phyloP scores from a whole-genome alignment of 2,888 invertebrate genomes.

The Drosophila birchii region DNA sequence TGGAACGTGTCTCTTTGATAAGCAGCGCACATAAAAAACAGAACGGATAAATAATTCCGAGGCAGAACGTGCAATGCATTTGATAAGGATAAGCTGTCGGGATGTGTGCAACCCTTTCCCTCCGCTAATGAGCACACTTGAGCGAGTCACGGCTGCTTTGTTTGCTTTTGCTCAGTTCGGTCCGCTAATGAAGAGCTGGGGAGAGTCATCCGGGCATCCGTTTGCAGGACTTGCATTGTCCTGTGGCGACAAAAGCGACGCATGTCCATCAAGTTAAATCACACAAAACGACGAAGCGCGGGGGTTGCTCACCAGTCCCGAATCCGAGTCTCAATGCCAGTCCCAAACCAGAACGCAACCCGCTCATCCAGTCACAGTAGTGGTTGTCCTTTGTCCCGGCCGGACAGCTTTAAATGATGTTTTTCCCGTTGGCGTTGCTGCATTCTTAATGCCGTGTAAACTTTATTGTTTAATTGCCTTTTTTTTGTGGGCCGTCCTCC shows the following conservation, averaged over 20 bases:
- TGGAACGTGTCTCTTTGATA: conserved; percentile 50
- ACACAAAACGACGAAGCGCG: conserved; percentile 38
- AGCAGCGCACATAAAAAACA: conserved; percentile 22
- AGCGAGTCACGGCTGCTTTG: conserved; percentile 61
- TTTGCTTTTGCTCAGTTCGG: conserved; percentile 49
- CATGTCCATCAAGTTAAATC: conserved; percentile 72
- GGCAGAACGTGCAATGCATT: conserved; percentile 47
- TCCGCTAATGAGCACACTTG: conserved; percentile 72
- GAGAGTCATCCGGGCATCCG: conserved; percentile 51
- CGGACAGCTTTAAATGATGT: conserved; percentile 47
- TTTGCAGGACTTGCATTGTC: conserved; percentile 68
- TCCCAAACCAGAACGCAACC: conserved; percentile 34
- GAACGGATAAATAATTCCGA: conserved; percentile 37
- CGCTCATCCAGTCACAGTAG: conserved; percentile 37
- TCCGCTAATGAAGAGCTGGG: conserved; percentile 62
- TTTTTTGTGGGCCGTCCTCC: conserved; percentile 51
- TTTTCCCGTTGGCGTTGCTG: conserved; percentile 41
- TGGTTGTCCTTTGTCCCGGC: conserved; percentile 29
- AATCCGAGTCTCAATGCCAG: background rate
- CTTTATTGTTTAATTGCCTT: conserved; percentile 74
- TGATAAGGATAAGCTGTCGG: conserved; percentile 46
- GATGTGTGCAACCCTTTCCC: conserved; percentile 31
- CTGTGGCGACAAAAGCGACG: conserved; percentile 52
- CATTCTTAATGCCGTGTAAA: conserved; percentile 65
- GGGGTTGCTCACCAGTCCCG: conserved; percentile 11